These are phyloP conservation scores for Caenorhabditis drosophilae DNA, from an alignment of 2,888 invertebrate genomes.

Conservation along the genomic window DNA sequence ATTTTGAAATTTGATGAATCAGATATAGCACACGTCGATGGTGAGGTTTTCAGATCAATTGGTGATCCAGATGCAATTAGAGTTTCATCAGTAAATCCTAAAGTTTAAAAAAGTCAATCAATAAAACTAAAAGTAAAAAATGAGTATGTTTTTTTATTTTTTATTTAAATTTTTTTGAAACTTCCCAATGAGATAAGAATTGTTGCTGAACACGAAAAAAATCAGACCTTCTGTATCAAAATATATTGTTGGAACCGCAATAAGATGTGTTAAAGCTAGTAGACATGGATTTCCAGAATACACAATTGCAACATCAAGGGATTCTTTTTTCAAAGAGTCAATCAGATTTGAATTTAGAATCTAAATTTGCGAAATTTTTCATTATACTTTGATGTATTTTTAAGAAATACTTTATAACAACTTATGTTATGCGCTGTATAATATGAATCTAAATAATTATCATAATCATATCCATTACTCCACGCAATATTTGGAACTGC, in stretches of 20 bases:
- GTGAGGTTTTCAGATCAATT: conserved; percentile 38
- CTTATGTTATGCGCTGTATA: conserved; percentile 65
- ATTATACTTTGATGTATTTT: not conserved
- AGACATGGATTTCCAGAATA: conserved; percentile 68
- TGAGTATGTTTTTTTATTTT: conserved; percentile 1
- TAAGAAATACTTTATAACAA: conserved; percentile 58
- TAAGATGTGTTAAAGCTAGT: conserved; percentile 61
- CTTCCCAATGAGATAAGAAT: too few species aligned
- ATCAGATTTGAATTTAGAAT: conserved; percentile 66
- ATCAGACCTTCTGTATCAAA: conserved; percentile 65
- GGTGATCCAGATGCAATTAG: conserved; percentile 61
- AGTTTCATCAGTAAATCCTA: conserved; percentile 64
- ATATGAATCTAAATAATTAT: conserved; percentile 54
- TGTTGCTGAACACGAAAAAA: too few species aligned
- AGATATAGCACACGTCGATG: conserved; percentile 38
- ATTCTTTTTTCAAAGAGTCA: conserved; percentile 60
- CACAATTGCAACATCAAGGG: conserved; percentile 63
- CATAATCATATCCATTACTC: conserved; percentile 55
- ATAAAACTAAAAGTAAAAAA: too few species aligned
- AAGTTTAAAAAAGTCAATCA: not conserved
- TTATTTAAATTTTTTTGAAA: too few species aligned
- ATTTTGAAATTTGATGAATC: conserved; percentile 24
- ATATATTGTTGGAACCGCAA: conserved; percentile 66
- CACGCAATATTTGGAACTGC: conserved; percentile 59
- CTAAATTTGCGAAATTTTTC: too few species aligned